Base-by-base conservation (phyloP, 2,888 invertebrate species). In the Orgyia antiqua region DNA sequence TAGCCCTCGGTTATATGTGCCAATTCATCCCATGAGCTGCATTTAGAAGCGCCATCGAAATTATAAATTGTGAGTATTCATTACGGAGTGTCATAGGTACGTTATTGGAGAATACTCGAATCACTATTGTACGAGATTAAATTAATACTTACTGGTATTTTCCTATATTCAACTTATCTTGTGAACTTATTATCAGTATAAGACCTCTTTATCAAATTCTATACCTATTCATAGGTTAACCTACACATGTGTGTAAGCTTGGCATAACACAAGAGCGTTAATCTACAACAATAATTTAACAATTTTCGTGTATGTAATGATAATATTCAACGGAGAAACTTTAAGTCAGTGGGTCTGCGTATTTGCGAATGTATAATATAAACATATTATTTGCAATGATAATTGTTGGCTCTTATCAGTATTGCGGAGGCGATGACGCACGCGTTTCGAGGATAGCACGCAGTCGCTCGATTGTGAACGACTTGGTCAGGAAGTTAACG, bases 341-440 rank as follows among this genome's bases (percentile, higher is more conserved):
- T 67, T 59, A 62, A 58, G 51, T 15, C 4, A 4, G 15, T 15
- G 6, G 4, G 23, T 56, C 58, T 61, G 42, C 58, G 57, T 60
- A 70, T 62, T 75, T 71, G 71, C 59, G 62, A 67, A 72, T 72
- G 66, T 76, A 72, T 70, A 63, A 60, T 56, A 60, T 56, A 75
- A 74, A 74, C 69, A 78, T 59, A n/a, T n/a, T n/a, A 72, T 86
- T 84, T 82, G 84, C 83, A 82, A 82, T 84, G 83, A 84, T 84
- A 83, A 84, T 83, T 82, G 67, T 66, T 66, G 69, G 66, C 69
- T 70, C 79, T 84, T 86, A 86, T 84, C 86, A 82, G 72, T 58
- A 52, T 68, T 62, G 75, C 69, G 70, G 77, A 75, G 79, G 76
- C 66, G 74, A 79, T 86, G 84, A 84, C 86, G 86, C 86, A 84